These are phyloP conservation scores for Eulemur rufifrons DNA, from an alignment of 2,113 vertebrate genomes.

Conservation along the genomic window DNA sequence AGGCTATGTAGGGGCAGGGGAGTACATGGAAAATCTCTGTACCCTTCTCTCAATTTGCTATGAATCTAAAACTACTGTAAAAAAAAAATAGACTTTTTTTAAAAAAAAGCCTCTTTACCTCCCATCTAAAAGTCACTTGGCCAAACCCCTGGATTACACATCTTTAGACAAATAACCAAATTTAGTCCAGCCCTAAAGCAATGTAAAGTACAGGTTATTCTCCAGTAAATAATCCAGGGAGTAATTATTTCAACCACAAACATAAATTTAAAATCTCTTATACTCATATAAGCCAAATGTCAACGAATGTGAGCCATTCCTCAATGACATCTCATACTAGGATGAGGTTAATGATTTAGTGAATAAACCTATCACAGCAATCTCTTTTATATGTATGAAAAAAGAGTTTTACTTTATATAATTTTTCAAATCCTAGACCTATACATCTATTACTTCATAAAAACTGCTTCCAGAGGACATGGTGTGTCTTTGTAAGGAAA, in stretches of 20 bases:
- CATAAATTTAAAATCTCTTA: conserved; percentile 17
- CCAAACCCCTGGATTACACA: not conserved
- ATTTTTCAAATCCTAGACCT: conserved; percentile 54
- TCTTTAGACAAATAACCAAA: conserved; percentile 13
- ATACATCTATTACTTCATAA: conserved; percentile 75
- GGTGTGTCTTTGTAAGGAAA: conserved; percentile 77
- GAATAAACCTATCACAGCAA: conserved; percentile 62
- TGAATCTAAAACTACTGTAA: not conserved
- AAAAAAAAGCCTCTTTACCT: not conserved
- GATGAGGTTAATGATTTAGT: not conserved
- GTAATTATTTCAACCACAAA: conserved; percentile 46
- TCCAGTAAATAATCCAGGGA: conserved; percentile 9
- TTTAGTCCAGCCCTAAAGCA: not conserved
- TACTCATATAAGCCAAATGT: conserved; percentile 29
- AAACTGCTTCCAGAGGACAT: conserved; percentile 72
- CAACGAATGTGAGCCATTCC: not conserved
- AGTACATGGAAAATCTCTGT: not conserved
- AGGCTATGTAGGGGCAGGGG: not conserved
- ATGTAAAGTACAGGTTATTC: conserved; percentile 22
- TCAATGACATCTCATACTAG: conserved; percentile 10
- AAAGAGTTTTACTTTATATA: conserved; percentile 37
- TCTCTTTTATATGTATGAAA: not conserved
- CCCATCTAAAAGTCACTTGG: not conserved
- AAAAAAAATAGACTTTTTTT: not conserved
- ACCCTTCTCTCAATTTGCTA: not conserved